A percentile compares a stretch with the other conserved stretches of the same genome.
Evolutionary conservation across 2,113 vertebrate genomes (phyloP).

Genomic region (Fukomys damarensis): DNA sequence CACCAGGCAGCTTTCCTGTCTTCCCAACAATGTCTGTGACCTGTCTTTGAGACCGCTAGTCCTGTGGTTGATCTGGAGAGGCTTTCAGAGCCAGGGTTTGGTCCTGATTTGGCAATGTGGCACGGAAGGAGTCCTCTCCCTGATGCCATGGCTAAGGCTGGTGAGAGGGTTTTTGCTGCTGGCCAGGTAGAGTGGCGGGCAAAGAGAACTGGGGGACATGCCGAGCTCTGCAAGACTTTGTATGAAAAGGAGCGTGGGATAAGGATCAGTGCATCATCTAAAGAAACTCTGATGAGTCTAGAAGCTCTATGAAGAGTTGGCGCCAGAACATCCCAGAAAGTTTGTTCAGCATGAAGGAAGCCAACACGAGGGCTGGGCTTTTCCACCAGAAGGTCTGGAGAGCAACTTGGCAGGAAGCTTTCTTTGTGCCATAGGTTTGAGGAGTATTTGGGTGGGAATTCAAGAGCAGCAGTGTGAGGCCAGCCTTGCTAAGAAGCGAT

Average conservation of each 20-base stretch:
- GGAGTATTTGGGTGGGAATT: conserved; percentile 33
- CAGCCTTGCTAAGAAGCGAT: conserved; percentile 20
- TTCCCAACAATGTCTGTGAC: neutral
- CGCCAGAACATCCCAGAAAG: conserved; percentile 44
- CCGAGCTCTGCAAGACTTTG: neutral
- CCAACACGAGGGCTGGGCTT: neutral
- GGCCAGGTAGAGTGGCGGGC: neutral
- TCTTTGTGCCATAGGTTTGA: conserved; percentile 33
- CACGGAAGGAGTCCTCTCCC: neutral
- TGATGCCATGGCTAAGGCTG: neutral
- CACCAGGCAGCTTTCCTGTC: neutral
- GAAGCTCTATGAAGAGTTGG: neutral
- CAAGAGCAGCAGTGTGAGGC: conserved; percentile 6
- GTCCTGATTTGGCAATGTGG: neutral
- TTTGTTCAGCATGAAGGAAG: neutral
- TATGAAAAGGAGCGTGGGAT: neutral
- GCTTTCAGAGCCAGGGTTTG: neutral
- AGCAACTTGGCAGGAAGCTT: conserved; percentile 26
- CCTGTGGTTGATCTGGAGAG: neutral
- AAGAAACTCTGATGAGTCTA: neutral
- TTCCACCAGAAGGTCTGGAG: conserved; percentile 11
- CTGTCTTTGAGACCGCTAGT: neutral
- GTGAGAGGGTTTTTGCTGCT: neutral
- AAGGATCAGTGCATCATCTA: neutral
- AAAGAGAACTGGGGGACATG: neutral